Base-by-base conservation (phyloP, 2,888 invertebrate genomes). In the Campoplex capitator region DNA sequence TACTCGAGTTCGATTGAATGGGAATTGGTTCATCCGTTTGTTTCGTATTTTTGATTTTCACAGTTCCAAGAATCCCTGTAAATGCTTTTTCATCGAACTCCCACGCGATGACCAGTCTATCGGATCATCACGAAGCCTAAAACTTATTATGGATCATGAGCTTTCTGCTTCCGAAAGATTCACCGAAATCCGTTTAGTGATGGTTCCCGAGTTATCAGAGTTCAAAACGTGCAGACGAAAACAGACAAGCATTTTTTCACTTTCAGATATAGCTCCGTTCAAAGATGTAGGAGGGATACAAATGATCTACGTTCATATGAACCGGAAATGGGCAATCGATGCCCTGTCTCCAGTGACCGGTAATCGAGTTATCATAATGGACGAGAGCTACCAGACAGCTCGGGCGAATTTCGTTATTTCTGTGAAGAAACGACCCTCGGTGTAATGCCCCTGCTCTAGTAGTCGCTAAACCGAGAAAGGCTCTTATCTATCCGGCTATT, bases 351-450 rank as follows among this genome's bases (percentile, higher is more conserved):
- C 28, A 38, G 48, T 28, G 76, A 38, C 54, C 74, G 32, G 45
- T 75, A 74, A 85, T 82, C 73, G 45, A 83, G 70, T 54, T 42
- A 74, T 78, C 35, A 70, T 32, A 23, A 51, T 67, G 51, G 32
- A 51, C 13, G 13, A 32, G 67, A 16, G 38, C 8, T 35, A 67
- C 71, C 74, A 62, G 68, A 54, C 73, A 58, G 54, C 13, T n/a
- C 42, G 35, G 42, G n/a, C 11, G 18, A 68, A 56, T 78, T 78
- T 35, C 13, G 54, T n/a, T 70, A 28, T 68, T 74, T 77, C 62
- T 78, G 48, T 32, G 16, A 42, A 79, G 54, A 65, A 71, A 70
- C 13, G 45, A 32, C 45, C 62, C 45, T 38, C 38, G 28, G 45
- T 45, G 62, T 23, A 51, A 23, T 42, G 74, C 35, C 13, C 13